Base-by-base conservation (phyloP, 1,140 invertebrate species). In the Globodera rostochiensis region DNA sequence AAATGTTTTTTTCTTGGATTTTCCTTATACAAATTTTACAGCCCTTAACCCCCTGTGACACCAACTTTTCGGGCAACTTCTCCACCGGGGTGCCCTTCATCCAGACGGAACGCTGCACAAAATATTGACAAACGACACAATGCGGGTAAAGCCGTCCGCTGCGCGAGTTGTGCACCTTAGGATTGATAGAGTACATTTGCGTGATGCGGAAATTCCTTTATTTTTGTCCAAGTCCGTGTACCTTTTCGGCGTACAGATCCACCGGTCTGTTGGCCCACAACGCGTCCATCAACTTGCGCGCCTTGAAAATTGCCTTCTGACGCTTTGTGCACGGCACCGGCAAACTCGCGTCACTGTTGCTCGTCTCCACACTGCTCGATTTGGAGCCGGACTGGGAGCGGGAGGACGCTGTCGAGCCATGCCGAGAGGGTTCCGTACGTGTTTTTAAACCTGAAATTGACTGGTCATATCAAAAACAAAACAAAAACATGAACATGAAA, bases 61-160 rank as follows among this genome's bases (percentile, higher is more conserved):
- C 45, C 36, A 36, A 79, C 79, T 36, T 80, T 80, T 80, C 60
- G 1, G 79, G 70, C 25, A 79, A 25, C 9, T 25, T 75, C 15
- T 80, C 79, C n/a, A 66, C 77, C 47, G n/a, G 21, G 3, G 79
- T 13, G 47, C 57, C 11, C 13, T 57, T 25, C n/a, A 46, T 73
- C 79, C 57, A 75, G 45, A 75, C 71, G 21, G 64, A 73, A 73
- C 69, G 69, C 15, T 74, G 69, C 46, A 84, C 3, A 70, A 83
- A 83, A 36, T 84, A 84, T 47, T 83, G 82, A 57, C 82, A 83
- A 11, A 83, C 82, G 80, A 73, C 60, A 45, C 73, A 83, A 73
- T 83, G 82, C 57, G 83, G 82, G 71, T 46, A 83, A 15, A 57
- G 50, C 36, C 53, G 50, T 11, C 47, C 81, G 13, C 60, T 60